Percentiles rank a stretch among this genome's conserved stretches.
phyloP scores from a whole-genome alignment of 2,888 invertebrate genomes.

The Anthophora plumipes region DNA sequence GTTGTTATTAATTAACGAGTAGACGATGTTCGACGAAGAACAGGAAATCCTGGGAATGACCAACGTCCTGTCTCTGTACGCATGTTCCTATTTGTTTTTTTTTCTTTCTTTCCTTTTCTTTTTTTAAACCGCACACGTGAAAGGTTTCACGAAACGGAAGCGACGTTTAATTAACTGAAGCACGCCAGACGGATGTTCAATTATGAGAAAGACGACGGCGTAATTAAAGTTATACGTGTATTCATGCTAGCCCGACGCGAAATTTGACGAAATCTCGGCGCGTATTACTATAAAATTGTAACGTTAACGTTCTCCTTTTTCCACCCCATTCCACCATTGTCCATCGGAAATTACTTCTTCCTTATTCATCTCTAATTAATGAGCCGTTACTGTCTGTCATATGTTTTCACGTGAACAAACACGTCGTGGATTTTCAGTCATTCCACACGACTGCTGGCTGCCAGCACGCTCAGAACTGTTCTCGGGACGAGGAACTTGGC shows the following conservation, averaged over 20 bases:
- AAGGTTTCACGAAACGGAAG: conserved; percentile 15
- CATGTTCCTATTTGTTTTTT: too few species aligned
- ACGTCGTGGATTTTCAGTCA: conserved; percentile 86
- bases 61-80: neutral
- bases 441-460: conserved; percentile 92
- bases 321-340: neutral
- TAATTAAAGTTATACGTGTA: conserved; percentile 50
- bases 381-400: neutral
- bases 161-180: conserved; percentile 58
- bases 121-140: conserved; percentile 44
- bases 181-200: conserved; percentile 38
- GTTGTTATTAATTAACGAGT: too few species aligned
- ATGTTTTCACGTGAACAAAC: neutral
- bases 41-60: neutral
- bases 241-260: neutral
- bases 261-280: conserved; percentile 19
- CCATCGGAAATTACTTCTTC: neutral
- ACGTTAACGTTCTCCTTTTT: neutral
- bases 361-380: neutral
- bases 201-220: conserved; percentile 50
- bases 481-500: conserved; percentile 96
- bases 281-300: neutral
- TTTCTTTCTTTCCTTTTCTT: too few species aligned
- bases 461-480: conserved; percentile 94
- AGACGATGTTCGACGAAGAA: too few species aligned